Evolutionary conservation across 2,113 vertebrate genomes (phyloP), one percentile per base, ranked within the genome.

Genomic region (Astur gentilis): DNA sequence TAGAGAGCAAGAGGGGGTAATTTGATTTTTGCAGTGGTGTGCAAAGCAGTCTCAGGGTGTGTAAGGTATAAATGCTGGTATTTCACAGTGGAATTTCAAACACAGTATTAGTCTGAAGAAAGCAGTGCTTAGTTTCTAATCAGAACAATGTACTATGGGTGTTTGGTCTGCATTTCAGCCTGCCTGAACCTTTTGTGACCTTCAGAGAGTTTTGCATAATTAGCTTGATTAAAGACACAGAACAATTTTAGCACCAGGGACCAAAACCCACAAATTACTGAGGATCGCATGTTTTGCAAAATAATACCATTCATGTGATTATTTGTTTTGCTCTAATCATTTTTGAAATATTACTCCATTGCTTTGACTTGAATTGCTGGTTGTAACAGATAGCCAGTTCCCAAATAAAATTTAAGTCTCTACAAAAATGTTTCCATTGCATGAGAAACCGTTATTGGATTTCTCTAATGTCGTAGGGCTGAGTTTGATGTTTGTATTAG

Each of bases 221-320:
- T 97, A 95, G 78, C 81, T 93, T 97, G 97, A 97, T 97, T 97
- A 97, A 97, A 98, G 96, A 86, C 92, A 96, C 85, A 83, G 80
- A 75, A 95, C 87, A 96, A 66, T 91, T 96, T 97, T 97, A 97
- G 92, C 91, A 95, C 92, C 73, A 81, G 93, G 91, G 91, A 95
- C 86, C 77, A 87, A 96, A 96, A 96, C 10, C 94, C 96, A 89
- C 95, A 96, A 96, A 98, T 96, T 93, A 87, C 84, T 57, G 73
- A 94, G 52, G 80, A 96, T 92, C 40, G 8, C 92, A 93, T 96
- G 92, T 91, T 97, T 98, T 96, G 82, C 96, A 97, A 95, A 97
- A 97, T 96, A 97, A 95, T 92, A 92, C 83, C 58, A 83, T 96
- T 96, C 93, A 93, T 93, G 85, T 97, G 96, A 96, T 97, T 93